Percentiles rank a stretch among this genome's conserved stretches.
Conservation (phyloP, 2,888 invertebrate species). For the Sinodicranocentrus sp. region DNA sequence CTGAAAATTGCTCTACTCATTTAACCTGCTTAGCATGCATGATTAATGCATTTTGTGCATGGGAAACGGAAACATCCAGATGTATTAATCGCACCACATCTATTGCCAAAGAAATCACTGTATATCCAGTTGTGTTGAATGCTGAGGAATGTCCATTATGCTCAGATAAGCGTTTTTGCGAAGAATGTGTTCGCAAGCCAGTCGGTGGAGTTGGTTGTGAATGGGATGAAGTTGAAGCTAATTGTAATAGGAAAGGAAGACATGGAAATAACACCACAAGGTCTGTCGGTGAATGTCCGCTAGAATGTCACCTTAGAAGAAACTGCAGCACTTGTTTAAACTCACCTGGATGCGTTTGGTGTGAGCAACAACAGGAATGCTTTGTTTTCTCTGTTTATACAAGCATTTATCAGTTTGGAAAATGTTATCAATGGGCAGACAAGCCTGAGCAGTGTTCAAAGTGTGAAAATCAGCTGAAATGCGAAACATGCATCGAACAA, state of each 20-base stretch:
- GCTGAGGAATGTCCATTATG: slow-evolving; percentile 86
- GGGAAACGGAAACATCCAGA: slow-evolving; percentile 58
- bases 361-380: slow-evolving; percentile 93
- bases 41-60: slow-evolving; percentile 71
- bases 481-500: slow-evolving; percentile 70
- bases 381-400: slow-evolving; percentile 98
- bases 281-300: slow-evolving; percentile 85
- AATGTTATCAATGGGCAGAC: slow-evolving; percentile 96
- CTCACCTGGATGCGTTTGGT: slow-evolving; percentile 96
- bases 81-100: slow-evolving; percentile 45
- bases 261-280: slow-evolving; percentile 80
- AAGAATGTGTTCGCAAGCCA: slow-evolving; percentile 85
- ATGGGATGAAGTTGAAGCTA: slow-evolving; percentile 94
- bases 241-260: slow-evolving; percentile 89
- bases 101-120: slow-evolving; percentile 22
- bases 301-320: slow-evolving; percentile 87
- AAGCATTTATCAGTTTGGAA: slow-evolving; percentile 94
- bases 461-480: slow-evolving; percentile 83
- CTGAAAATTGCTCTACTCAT: slow-evolving; percentile 57
- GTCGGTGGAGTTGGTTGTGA: slow-evolving; percentile 85
- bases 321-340: slow-evolving; percentile 91
- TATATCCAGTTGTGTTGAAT: slow-evolving; percentile 36
- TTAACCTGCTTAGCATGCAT: slow-evolving; percentile 71
- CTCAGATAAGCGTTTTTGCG: slow-evolving; percentile 92
- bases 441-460: slow-evolving; percentile 89